These are phyloP conservation scores for Druon quercuslanigerum DNA, from an alignment of 1,140 invertebrate genomes.

Conservation along the genomic window DNA sequence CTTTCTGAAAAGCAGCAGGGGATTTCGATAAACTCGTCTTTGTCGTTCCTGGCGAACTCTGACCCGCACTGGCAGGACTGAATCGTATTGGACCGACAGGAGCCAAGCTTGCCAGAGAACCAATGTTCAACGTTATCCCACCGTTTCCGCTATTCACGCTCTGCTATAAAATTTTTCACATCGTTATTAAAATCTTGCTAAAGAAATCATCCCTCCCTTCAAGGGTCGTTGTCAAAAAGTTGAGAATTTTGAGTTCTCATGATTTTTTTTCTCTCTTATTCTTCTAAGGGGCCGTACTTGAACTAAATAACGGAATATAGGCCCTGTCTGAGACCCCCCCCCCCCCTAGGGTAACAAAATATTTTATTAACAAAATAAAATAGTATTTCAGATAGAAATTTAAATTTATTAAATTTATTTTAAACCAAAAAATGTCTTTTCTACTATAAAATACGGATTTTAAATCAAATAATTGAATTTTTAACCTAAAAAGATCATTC, in stretches of 20 bases:
- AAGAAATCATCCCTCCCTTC: neutral
- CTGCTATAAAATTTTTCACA: constrained; percentile 37
- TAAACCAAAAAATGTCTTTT: too few species aligned
- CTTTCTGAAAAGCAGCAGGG: constrained; percentile 31
- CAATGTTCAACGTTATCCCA: constrained; percentile 75
- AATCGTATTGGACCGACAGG: constrained; percentile 72
- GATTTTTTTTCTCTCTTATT: neutral
- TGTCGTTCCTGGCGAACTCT: constrained; percentile 9
- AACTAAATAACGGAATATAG: too few species aligned
- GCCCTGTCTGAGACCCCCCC: too few species aligned
- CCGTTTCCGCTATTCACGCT: constrained; percentile 59
- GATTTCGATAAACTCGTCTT: constrained; percentile 28
- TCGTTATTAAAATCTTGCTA: constrained; percentile 20
- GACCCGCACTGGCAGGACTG: constrained; percentile 47
- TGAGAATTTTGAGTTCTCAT: neutral
- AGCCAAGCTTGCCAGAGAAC: constrained; percentile 71
- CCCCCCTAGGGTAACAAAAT: too few species aligned
- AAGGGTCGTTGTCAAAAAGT: neutral
- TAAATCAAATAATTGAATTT: too few species aligned
- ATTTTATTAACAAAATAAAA: too few species aligned
- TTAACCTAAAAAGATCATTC: too few species aligned
- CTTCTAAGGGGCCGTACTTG: neutral
- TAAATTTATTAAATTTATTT: too few species aligned
- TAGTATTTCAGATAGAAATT: too few species aligned
- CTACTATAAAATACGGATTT: too few species aligned